A percentile compares a stretch with the other conserved stretches of the same genome.
Conservation (phyloP, 1,140 invertebrate species). For the Leptinotarsa defecta region DNA sequence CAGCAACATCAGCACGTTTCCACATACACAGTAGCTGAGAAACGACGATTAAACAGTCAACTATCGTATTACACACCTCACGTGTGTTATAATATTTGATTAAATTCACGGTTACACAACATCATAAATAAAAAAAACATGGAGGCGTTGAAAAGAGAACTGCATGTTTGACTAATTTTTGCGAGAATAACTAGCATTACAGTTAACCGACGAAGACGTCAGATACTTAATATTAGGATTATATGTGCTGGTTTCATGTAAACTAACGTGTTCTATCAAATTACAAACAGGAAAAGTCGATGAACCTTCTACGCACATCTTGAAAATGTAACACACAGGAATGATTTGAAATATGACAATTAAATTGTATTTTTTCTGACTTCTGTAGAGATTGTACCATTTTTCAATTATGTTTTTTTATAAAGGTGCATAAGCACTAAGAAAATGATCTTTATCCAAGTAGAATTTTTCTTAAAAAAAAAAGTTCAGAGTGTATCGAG, state of each 20-base stretch:
- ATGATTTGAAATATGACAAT: neutral
- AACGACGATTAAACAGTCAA: conserved; percentile 13
- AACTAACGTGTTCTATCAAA: neutral
- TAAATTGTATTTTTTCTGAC: too few species aligned
- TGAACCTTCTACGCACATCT: neutral
- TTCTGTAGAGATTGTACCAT: too few species aligned
- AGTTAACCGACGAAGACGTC: too few species aligned
- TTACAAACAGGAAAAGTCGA: neutral
- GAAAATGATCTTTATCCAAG: too few species aligned
- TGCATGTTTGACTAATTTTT: neutral
- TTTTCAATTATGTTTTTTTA: too few species aligned
- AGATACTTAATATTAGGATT: too few species aligned
- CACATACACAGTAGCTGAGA: neutral
- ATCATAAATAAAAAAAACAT: neutral
- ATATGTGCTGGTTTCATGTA: too few species aligned
- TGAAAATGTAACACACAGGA: neutral
- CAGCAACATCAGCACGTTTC: conserved; percentile 12
- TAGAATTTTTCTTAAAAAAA: too few species aligned
- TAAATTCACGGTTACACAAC: conserved; percentile 10
- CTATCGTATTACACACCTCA: conserved; percentile 24
- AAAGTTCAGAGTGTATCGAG: too few species aligned
- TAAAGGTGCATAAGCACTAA: too few species aligned
- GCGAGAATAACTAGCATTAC: neutral
- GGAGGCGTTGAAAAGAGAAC: neutral
- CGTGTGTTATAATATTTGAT: conserved; percentile 21